A percentile compares a stretch with the other conserved stretches of the same genome.
Conservation (phyloP, 2,888 invertebrate species). For the Ichneumon xanthorius region DNA sequence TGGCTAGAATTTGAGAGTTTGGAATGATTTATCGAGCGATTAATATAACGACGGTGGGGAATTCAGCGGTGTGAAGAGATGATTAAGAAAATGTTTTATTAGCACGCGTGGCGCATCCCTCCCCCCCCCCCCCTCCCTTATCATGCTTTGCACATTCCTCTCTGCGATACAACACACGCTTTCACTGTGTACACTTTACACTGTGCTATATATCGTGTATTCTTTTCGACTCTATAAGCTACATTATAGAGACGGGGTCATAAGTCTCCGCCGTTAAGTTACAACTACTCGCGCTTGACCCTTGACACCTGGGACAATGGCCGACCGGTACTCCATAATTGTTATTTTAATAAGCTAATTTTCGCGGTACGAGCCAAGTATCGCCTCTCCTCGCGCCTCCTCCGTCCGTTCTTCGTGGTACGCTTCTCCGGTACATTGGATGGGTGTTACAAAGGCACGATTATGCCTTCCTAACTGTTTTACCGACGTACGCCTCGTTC, state of each 20-base stretch:
- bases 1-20: neutral
- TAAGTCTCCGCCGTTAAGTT: conserved; percentile 76
- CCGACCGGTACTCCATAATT: conserved; percentile 78
- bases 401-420: conserved; percentile 40
- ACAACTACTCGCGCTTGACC: conserved; percentile 80
- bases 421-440: conserved; percentile 38
- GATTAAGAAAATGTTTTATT: conserved; percentile 28
- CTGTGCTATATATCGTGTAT: conserved; percentile 40
- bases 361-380: conserved; percentile 72
- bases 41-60: neutral
- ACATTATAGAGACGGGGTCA: conserved; percentile 31
- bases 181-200: conserved; percentile 26
- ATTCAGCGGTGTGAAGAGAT: conserved; percentile 16
- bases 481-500: conserved; percentile 74
- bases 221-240: conserved; percentile 36
- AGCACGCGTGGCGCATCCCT: conserved; percentile 25
- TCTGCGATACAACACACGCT: conserved; percentile 46
- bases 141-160: conserved; percentile 42
- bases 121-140: neutral
- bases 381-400: conserved; percentile 57
- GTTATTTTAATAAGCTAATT: conserved; percentile 83
- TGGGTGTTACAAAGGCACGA: conserved; percentile 52
- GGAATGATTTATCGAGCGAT: conserved; percentile 18
- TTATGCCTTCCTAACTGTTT: conserved; percentile 57
- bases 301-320: conserved; percentile 79